Conservation (phyloP, 2,888 invertebrate species). For the Drosophila seclusa region DNA sequence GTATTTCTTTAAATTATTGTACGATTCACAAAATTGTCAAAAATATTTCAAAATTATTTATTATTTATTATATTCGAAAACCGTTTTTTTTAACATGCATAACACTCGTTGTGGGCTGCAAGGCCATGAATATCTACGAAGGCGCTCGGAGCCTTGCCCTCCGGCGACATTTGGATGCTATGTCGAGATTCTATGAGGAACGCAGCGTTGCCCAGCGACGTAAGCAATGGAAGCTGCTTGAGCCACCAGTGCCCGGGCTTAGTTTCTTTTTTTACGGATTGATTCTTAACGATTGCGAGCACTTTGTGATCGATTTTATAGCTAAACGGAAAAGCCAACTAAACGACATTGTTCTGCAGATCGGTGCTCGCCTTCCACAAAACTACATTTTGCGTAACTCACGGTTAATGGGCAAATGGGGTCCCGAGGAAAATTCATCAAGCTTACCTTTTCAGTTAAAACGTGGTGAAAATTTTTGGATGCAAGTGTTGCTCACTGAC, state of each 20-base stretch:
- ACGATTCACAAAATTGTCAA: neutral
- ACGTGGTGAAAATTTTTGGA: conserved; percentile 80
- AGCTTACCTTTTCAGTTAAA: conserved; percentile 83
- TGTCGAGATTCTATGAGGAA: conserved; percentile 62
- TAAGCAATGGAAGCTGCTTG: conserved; percentile 29
- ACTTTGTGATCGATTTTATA: conserved; percentile 62
- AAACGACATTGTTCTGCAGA: conserved; percentile 89
- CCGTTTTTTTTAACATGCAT: conserved; percentile 29
- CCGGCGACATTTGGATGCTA: conserved; percentile 51
- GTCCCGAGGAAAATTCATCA: conserved; percentile 88
- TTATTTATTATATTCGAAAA: conserved; percentile 8
- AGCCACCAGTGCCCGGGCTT: conserved; percentile 52
- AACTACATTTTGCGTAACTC: conserved; percentile 91
- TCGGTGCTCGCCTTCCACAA: conserved; percentile 91
- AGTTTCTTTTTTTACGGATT: conserved; percentile 64
- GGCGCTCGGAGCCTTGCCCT: conserved; percentile 52
- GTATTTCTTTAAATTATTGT: neutral
- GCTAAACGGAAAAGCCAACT: neutral
- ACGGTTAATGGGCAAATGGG: conserved; percentile 89
- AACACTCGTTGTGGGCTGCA: conserved; percentile 8
- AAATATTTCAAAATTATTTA: conserved; percentile 31
- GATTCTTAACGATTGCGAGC: conserved; percentile 54
- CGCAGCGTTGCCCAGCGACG: conserved; percentile 39
- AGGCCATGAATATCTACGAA: conserved; percentile 51
- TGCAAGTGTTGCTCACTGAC: conserved; percentile 87